Evolutionary conservation across 2,888 invertebrate genomes (phyloP), one percentile per base, ranked within the genome.

Genomic region (Deilephila elpenor): DNA sequence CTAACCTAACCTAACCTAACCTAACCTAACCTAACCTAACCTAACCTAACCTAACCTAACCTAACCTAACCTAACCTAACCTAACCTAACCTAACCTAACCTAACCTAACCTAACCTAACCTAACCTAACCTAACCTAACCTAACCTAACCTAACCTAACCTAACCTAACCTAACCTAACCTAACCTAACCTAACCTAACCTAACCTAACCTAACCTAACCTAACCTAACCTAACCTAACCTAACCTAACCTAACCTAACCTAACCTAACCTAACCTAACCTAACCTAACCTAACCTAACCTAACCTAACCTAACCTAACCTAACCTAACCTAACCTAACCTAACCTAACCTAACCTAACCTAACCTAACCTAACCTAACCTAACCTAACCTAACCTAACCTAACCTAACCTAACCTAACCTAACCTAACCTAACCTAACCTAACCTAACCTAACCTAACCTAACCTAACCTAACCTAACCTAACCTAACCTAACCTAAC

Each of bases 241-340:
- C 25, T 25, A 25, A 56, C 56, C 56, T 56, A 56, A 56, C 56
- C 74, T 74, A 74, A 74, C 74, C 74, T 56, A 56, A 19, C 71
- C 74, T 74, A 71, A 73, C 73, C 19, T 19, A 56, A 17, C 56
- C 56, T 56, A 76, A 76, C 76, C 76, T 76, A 76, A 76, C 76
- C 76, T 76, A 76, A 76, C 76, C 76, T 25, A 25, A 25, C 25
- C 25, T 25, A 25, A 25, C 25, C 25, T 25, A 76, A 76, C 76
- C 76, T 56, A 56, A 56, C 77, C 74, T 56, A 56, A 56, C 25
- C 25, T 25, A 25, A 0, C 25, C 25, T 25, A 25, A 25, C 56
- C 56, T 56, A 61, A 61, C 61, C 32, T 61, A 61, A 61, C 61
- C 32, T 61, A n/a, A 61, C 17, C 61, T 25, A n/a, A 61, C 17